A percentile compares a stretch with the other conserved stretches of the same genome.
These are phyloP conservation scores for Atlantisia rogersi DNA, from an alignment of 2,113 vertebrate species.

Conservation along the genomic window DNA sequence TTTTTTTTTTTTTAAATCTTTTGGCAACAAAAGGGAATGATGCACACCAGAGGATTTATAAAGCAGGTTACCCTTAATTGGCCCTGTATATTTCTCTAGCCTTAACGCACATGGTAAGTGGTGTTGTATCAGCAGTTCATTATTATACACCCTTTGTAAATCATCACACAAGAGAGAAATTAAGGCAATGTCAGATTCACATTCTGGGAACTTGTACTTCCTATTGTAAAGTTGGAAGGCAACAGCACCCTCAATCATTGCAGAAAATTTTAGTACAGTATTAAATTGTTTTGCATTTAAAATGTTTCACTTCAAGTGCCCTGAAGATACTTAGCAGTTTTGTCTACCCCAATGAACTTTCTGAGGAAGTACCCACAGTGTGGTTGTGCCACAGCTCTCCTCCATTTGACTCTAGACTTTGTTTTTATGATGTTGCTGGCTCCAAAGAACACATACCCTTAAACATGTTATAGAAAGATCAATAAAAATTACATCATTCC, in stretches of 20 bases:
- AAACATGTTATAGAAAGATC: slow-evolving; percentile 51
- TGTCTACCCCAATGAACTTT: background rate
- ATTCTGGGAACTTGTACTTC: background rate
- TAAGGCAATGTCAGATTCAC: background rate
- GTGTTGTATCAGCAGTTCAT: background rate
- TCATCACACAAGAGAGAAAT: background rate
- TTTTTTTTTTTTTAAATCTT: background rate
- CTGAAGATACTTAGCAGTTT: background rate
- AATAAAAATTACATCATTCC: slow-evolving; percentile 54
- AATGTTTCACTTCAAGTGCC: background rate
- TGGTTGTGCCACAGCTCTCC: background rate
- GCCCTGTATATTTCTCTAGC: background rate
- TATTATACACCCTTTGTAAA: background rate
- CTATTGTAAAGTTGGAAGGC: background rate
- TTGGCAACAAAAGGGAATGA: background rate
- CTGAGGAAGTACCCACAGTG: background rate
- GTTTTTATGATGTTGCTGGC: slow-evolving; percentile 42
- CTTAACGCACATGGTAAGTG: background rate
- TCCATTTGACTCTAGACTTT: background rate
- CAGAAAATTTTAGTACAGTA: background rate
- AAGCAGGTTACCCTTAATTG: background rate
- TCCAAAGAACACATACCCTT: slow-evolving; percentile 22
- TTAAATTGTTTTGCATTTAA: background rate
- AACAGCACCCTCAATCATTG: background rate
- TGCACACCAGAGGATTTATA: background rate